Evolutionary conservation across 1,140 invertebrate genomes (phyloP), one percentile per base, ranked within the genome.

Genomic region (Drosophila repletoides): DNA sequence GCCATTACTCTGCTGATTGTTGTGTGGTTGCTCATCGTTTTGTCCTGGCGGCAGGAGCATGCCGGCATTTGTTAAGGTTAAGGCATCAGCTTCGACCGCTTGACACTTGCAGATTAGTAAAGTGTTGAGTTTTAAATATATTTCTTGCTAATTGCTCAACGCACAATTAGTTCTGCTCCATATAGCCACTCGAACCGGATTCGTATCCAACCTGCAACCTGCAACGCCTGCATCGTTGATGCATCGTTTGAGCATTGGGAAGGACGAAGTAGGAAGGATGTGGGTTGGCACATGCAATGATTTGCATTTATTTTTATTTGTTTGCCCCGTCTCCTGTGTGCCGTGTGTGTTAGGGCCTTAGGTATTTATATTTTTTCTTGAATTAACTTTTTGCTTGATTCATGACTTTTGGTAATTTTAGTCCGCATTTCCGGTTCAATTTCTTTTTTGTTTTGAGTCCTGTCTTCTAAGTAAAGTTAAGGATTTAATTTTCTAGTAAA

Each of bases 91-190:
- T 76, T 45, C 72, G 53, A 56, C 63, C 56, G 79, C 77, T 84
- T 83, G 79, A 83, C 79, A 83, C 79, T 83, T 83, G 79, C 79
- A 84, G 79, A 83, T 83, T 83, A 83, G 79, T 84, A 83, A 84
- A 84, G 79, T 83, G 79, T 83, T 84, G 79, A 79, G 58, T 77
- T 58, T 71, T 69, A 69, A 64, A 64, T 72, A 71, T 61, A 70
- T 83, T 83, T 83, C 79, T 52, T 83, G 79, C 79, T 83, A 83
- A 83, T 83, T 83, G 79, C 74, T 81, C 28, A 41, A 26, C 51
- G 36, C 29, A 83, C 79, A 84, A 83, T 83, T 74, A 84, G 79
- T 83, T 60, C 7, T 83, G 79, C 79, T 84, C 79, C 79, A 83
- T 77, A 77, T 84, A 65, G 12, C 26, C n/a, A 26, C 41, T 45